Evolutionary conservation across 2,113 vertebrate species (phyloP), one percentile per base, ranked within the genome.

Genomic region (Desmodus rotundus): DNA sequence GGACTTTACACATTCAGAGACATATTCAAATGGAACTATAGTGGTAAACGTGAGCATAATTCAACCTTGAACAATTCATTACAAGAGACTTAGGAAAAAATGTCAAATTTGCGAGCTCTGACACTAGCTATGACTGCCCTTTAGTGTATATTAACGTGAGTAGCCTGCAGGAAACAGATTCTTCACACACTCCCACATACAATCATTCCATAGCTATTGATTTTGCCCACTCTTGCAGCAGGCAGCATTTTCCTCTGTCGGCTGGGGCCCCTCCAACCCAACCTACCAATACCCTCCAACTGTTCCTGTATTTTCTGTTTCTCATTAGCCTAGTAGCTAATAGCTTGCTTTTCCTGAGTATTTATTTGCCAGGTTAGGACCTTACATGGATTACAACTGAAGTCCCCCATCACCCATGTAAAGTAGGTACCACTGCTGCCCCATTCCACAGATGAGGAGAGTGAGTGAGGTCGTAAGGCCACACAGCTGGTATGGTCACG

Each of bases 51-150:
- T n/a, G 11, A 87, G 56, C 17, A 65, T 65, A 94, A 94, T 83
- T 76, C 50, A 56, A 19, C 45, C 41, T 89, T n/a, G n/a, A 86
- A 91, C 54, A 83, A 80, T 86, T 86, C 90, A 92, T 94, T 86
- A 91, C 19, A 43, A 67, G 87, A 91, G 26, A 63, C 1, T 7
- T 52, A 87, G 47, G 58, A 82, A 77, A 88, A 80, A 70, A 80
- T 65, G 56, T 76, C 50, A 47, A 61, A 41, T 96, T 61, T 58
- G 58, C 63, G 72, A 50, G 19, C 15, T 22, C 50, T 58, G 85
- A 72, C n/a, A 36, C 88, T 61, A 93, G 73, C 41, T 58, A 26
- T 74, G 22, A 67, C 58, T 61, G 38, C 10, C 43, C 33, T 94
- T 84, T 67, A 52, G 36, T 58, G 17, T 22, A 16, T 33, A 38